Conservation (phyloP, 1,140 invertebrate genomes). For the Drosophila santomea region DNA sequence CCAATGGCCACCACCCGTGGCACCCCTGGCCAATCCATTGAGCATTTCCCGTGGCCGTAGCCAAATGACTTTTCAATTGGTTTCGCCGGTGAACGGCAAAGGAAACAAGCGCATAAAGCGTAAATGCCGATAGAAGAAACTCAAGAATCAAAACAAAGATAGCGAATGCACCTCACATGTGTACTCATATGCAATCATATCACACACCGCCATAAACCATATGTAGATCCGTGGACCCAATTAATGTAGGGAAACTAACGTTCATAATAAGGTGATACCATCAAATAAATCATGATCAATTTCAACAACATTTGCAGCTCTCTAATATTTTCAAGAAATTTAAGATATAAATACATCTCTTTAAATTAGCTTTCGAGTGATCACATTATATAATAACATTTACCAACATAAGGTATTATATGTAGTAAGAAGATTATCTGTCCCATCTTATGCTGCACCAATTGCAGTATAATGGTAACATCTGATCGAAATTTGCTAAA, state of each 20-base stretch:
- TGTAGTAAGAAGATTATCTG: no score
- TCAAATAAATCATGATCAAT: no score
- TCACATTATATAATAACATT: no score
- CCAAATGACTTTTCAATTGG: conserved; percentile 80
- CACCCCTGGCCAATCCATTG: conserved; percentile 33
- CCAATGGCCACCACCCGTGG: neutral
- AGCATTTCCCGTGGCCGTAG: conserved; percentile 33
- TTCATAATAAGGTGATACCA: neutral
- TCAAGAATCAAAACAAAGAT: conserved; percentile 78
- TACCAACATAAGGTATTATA: no score
- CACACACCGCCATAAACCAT: conserved; percentile 7
- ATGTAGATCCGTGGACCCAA: no score
- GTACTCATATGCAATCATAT: conserved; percentile 4
- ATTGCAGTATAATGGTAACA: no score
- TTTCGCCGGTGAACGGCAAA: conserved; percentile 66
- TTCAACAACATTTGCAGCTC: no score
- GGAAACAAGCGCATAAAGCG: conserved; percentile 65
- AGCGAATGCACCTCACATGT: conserved; percentile 41
- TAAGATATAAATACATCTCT: no score
- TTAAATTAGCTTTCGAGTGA: no score
- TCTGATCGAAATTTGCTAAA: no score
- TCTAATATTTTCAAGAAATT: neutral
- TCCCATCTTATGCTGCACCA: no score
- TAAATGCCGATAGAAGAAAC: conserved; percentile 68
- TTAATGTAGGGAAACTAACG: neutral